Base-by-base conservation (phyloP, 2,797 vertebrate species). In the Periophthalmus magnuspinnatus region DNA sequence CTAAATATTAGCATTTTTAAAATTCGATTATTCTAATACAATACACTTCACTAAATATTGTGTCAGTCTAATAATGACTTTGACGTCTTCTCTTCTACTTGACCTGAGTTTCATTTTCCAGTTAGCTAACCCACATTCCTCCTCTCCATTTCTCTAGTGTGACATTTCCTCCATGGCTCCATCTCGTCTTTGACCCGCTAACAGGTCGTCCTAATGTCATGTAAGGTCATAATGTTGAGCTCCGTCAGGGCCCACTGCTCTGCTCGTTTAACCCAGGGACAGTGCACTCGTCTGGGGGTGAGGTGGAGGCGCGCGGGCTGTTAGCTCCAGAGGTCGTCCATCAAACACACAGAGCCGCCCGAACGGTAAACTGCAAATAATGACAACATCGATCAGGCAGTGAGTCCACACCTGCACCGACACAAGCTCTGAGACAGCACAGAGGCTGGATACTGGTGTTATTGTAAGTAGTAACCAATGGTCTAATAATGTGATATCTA, bases 351-450 rank as follows among this genome's bases (percentile, higher is more conserved):
- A 58, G 85, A 86, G 81, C 85, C 58, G 80, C 78, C 78, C 83
- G 76, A 76, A 88, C 56, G 52, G 72, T 86, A 83, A 88, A 81
- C 78, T 78, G 76, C 80, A 71, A 69, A 85, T 86, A 87, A 90
- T 84, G 81, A 86, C 84, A 78, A 82, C 83, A 86, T 83, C 84
- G 84, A 86, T 90, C 82, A 75, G 9, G 63, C 79, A 66, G 77
- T 82, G 75, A 75, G 79, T 76, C 71, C 72, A 45, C 68, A 54
- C 68, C 75, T 59, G 9, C 33, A 36, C 36, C 62, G 58, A 24
- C 64, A 55, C 69, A 45, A 19, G 13, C 10, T 1, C 5, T 1
- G 16, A 5, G 6, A n/a, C 19, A 50, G 17, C 13, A n/a, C 16
- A 7, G 47, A 50, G 47, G 2, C 0, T 2, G 7, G 19, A n/a